Evolutionary conservation across 2,888 invertebrate genomes (phyloP).

Genomic region (Latrodectus hesperus): DNA sequence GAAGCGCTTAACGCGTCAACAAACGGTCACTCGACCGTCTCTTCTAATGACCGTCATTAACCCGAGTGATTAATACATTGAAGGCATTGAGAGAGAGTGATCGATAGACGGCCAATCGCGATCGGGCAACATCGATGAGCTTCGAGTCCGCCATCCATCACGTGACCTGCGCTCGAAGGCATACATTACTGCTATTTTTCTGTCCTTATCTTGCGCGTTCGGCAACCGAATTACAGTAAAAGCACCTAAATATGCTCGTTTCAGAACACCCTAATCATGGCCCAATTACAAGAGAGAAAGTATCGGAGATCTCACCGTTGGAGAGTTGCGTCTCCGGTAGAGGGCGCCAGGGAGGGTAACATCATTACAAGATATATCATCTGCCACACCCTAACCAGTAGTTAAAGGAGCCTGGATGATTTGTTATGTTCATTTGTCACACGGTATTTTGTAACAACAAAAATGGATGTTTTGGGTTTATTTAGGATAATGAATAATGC

Average conservation of each 20-base stretch:
- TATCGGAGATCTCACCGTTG: background rate
- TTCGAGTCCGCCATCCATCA: background rate
- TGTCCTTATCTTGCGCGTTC: background rate
- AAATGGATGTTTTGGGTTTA: too few relatives aligned
- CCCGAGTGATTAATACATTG: slow-evolving; percentile 16
- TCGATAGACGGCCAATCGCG: slow-evolving; percentile 2
- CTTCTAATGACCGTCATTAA: slow-evolving; percentile 26
- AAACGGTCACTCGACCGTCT: background rate
- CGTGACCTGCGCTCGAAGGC: background rate
- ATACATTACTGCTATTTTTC: background rate
- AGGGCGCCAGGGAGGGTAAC: background rate
- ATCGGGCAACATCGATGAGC: background rate
- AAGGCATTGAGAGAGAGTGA: background rate
- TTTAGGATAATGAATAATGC: too few relatives aligned
- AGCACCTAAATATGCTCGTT: background rate
- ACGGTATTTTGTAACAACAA: too few relatives aligned
- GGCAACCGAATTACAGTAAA: slow-evolving; percentile 21
- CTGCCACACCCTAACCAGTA: background rate
- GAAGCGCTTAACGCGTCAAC: background rate
- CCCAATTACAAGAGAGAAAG: slow-evolving; percentile 25
- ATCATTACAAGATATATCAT: background rate
- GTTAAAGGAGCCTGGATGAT: too few relatives aligned
- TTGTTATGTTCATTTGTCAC: too few relatives aligned
- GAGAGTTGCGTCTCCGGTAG: background rate
- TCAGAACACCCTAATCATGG: slow-evolving; percentile 24